phyloP scores from a whole-genome alignment of 2,113 vertebrate genomes.

The Azemiops feae region DNA sequence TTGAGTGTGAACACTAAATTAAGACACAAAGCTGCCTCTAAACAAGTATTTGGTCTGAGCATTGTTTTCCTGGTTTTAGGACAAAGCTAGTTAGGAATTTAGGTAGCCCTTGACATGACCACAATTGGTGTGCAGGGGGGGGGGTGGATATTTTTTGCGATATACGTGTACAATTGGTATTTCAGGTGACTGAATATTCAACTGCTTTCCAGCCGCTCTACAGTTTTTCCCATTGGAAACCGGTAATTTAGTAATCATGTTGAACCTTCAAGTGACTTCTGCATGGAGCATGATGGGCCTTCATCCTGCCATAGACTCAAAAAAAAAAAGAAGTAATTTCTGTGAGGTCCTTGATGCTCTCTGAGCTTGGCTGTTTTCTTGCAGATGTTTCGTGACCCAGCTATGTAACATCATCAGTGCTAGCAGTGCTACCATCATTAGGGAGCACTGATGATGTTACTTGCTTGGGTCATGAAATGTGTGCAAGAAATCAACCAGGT shows the following conservation, averaged over 20 bases:
- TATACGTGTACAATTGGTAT: neutral
- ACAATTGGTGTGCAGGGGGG: too few species aligned
- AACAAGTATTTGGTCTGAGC: neutral
- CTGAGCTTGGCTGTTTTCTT: too few species aligned
- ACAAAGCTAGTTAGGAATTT: neutral
- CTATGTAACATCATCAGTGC: too few species aligned
- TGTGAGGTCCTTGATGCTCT: neutral
- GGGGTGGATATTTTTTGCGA: neutral
- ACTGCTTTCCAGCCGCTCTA: slow-evolving; percentile 25
- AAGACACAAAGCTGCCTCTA: neutral
- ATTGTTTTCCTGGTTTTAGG: neutral
- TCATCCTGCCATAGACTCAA: too few species aligned
- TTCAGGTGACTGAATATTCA: slow-evolving; percentile 15
- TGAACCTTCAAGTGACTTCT: slow-evolving; percentile 14
- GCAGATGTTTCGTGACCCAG: too few species aligned
- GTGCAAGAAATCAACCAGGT: too few species aligned
- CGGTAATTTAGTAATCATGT: slow-evolving; percentile 2
- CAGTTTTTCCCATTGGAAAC: slow-evolving; percentile 29
- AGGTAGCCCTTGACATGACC: too few species aligned
- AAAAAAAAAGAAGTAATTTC: neutral
- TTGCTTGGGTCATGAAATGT: too few species aligned
- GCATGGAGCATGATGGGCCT: neutral
- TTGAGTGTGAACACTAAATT: neutral
- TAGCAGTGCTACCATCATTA: too few species aligned
- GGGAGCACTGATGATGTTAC: too few species aligned